These are phyloP conservation scores for Pipistrellus pygmaeus DNA, from an alignment of 2,797 vertebrate genomes.

Conservation along the genomic window DNA sequence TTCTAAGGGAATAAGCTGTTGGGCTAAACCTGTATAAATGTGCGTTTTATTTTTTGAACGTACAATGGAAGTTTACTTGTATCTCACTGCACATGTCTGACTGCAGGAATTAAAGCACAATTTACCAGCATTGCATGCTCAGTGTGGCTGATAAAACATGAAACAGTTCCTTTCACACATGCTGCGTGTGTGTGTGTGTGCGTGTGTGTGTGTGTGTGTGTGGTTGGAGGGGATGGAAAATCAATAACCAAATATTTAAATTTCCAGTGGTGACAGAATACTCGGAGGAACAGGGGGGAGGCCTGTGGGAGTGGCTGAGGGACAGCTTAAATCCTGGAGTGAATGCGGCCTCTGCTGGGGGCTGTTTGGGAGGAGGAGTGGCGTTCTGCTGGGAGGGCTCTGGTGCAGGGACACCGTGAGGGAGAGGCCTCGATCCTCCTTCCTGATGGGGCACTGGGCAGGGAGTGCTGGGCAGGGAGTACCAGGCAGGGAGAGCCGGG, in stretches of 20 bases:
- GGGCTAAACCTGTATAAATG: constrained; percentile 82
- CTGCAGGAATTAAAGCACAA: constrained; percentile 76
- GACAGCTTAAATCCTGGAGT: too few relatives aligned
- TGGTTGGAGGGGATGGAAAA: neutral
- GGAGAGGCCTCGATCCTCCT: neutral
- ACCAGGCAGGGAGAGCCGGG: too few relatives aligned
- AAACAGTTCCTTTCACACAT: neutral
- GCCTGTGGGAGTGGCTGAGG: neutral
- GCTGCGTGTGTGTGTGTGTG: neutral
- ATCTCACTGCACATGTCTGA: constrained; percentile 67
- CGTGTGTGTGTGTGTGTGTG: too few relatives aligned
- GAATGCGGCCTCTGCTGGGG: neutral
- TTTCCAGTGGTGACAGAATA: neutral
- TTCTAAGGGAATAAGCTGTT: constrained; percentile 74
- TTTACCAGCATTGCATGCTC: constrained; percentile 8
- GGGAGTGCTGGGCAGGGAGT: too few relatives aligned
- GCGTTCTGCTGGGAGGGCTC: neutral
- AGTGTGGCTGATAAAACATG: neutral
- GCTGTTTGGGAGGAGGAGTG: neutral
- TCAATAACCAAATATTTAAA: neutral
- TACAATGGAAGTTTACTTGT: constrained; percentile 71
- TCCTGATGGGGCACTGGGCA: too few relatives aligned
- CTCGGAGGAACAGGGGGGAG: neutral
- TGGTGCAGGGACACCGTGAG: neutral
- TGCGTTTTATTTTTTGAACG: constrained; percentile 75